These are phyloP conservation scores for Cephus runcator DNA, from an alignment of 2,888 invertebrate species.

Conservation along the genomic window DNA sequence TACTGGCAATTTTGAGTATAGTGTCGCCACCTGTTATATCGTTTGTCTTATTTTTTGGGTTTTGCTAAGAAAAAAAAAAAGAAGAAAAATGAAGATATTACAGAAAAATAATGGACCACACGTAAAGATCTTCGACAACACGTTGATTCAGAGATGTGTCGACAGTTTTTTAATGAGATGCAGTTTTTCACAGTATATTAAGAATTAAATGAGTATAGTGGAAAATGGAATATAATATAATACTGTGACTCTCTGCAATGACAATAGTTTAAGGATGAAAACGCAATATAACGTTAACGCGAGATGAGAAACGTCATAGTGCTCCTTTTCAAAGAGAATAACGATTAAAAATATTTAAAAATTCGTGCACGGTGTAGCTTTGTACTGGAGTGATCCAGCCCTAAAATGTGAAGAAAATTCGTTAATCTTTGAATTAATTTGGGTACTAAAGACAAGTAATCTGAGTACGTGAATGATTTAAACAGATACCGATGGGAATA, in stretches of 20 bases:
- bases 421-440: too few species aligned
- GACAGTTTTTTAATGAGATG: background rate
- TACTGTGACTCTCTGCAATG: background rate
- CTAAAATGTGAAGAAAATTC: too few species aligned
- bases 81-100: background rate
- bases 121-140: background rate
- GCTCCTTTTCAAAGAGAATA: background rate
- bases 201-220: constrained; percentile 2
- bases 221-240: constrained; percentile 11
- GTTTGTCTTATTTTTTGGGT: background rate
- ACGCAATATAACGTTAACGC: constrained; percentile 6
- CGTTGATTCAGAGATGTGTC: background rate
- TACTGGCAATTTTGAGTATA: constrained; percentile 1
- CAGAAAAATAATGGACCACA: too few species aligned
- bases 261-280: constrained; percentile 1
- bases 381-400: too few species aligned
- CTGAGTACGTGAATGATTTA: too few species aligned
- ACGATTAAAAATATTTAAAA: too few species aligned
- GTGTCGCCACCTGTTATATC: background rate
- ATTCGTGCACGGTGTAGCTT: too few species aligned
- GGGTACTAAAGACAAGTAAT: too few species aligned
- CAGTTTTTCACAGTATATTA: constrained; percentile 39
- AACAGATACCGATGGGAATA: too few species aligned
- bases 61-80: background rate
- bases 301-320: background rate